Base-by-base conservation (phyloP, 1,140 invertebrate genomes). In the Trypoxylus dichotomus region DNA sequence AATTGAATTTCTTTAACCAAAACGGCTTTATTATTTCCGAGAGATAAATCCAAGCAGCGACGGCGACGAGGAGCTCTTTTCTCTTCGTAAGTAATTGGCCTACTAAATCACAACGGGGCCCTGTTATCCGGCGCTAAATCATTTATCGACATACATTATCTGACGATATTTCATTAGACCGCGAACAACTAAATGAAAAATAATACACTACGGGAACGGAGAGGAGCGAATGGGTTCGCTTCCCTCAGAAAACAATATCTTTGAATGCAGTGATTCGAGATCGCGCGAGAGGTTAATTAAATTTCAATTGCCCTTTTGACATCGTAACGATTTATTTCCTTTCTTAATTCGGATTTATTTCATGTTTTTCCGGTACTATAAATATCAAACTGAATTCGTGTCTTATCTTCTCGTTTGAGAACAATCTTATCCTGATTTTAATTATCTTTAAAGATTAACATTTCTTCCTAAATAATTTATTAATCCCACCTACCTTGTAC, bases 111-210 rank as follows among this genome's bases (percentile, higher is more conserved):
- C 60, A 13, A 21, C 60, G 21, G n/a, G 60, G 5, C 60, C 60
- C 60, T 68, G 60, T 68, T 68, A 68, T 68, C 60, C 60, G 21
- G 21, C 27, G 60, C 27, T 68, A 68, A 68, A 68, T 68, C 60
- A 68, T 68, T 54, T 68, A 68, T 68, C 60, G 60, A 68, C 60
- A 68, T 68, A 68, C 24, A 68, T 68, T 68, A 68, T 68, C 60
- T 68, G 3, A 68, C 60, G 60, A 68, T 68, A 68, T 68, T 68
- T 68, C 60, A 68, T 68, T 68, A 68, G 60, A 68, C 24, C 60
- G 60, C 60, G 60, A 68, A 68, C 21, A 68, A 68, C 60, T 68
- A 68, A 68, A 68, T 68, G 60, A 68, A 68, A 68, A 68, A 68
- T 68, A 68, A 68, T 68, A 68, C 60, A 68, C 60, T 68, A 68